Conservation (phyloP, 2,113 vertebrate genomes). For the Probosciger aterrimus region DNA sequence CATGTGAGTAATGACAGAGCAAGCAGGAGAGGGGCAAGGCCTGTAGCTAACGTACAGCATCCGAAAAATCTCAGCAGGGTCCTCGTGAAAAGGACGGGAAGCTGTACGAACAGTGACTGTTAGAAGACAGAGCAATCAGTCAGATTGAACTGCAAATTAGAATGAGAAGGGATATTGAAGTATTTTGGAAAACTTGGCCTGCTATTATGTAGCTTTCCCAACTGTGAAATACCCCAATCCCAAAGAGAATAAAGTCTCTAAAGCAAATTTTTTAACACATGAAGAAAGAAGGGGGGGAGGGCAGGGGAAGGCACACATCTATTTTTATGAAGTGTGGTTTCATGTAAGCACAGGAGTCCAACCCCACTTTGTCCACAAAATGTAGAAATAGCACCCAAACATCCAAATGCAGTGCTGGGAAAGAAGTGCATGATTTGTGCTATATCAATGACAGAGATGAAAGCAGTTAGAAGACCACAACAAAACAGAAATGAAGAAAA, state of each 20-base stretch:
- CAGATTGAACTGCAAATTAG: not conserved
- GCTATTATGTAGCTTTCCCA: not conserved
- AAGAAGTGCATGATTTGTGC: not conserved
- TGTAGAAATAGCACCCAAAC: not conserved
- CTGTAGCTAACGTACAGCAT: not conserved
- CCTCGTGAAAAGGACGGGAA: not conserved
- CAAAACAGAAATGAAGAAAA: not conserved
- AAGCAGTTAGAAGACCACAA: not conserved
- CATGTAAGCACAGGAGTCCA: not conserved
- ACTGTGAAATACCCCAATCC: not conserved
- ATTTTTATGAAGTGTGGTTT: not conserved
- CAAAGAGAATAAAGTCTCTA: not conserved
- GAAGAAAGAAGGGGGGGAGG: not conserved
- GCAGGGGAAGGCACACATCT: not conserved
- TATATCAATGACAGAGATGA: not conserved
- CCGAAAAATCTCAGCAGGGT: not conserved
- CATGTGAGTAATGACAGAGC: accelerated
- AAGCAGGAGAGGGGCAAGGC: not conserved
- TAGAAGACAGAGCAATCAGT: not conserved
- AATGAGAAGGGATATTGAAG: not conserved
- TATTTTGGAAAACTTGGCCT: not conserved
- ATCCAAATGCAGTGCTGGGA: not conserved
- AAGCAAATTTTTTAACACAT: not conserved
- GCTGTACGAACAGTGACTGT: not conserved
- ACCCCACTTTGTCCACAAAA: not conserved